Conservation (phyloP, 2,797 vertebrate species). For the Acrossocheilus fasciatus region DNA sequence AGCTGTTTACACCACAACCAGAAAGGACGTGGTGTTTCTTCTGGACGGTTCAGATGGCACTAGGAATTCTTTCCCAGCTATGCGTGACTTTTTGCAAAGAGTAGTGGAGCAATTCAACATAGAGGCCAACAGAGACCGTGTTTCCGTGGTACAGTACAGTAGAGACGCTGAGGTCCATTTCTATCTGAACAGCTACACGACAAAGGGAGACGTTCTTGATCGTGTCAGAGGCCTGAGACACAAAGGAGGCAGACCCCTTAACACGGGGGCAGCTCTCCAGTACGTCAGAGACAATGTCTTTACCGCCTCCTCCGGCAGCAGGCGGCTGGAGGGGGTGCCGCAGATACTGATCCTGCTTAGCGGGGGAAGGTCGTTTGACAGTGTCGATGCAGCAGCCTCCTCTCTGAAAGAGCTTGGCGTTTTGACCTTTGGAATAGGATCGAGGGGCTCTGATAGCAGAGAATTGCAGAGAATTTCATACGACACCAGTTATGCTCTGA, state of each 20-base stretch:
- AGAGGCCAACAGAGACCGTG: no score
- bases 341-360: slow-evolving; percentile 74
- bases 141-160: no score
- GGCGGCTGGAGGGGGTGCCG: slow-evolving; percentile 55
- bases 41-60: no score
- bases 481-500: slow-evolving; percentile 47
- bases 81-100: no score
- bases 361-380: slow-evolving; percentile 77
- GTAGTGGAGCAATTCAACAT: no score
- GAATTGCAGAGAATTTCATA: slow-evolving; percentile 66
- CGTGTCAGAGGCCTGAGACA: slow-evolving; percentile 61
- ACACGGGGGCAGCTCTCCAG: slow-evolving; percentile 69
- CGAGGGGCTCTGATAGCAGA: slow-evolving; percentile 60
- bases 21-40: no score
- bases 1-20: no score
- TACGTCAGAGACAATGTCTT: slow-evolving; percentile 61
- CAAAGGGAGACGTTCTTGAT: slow-evolving; percentile 46
- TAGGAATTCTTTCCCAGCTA: no score
- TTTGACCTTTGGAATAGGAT: slow-evolving; percentile 65
- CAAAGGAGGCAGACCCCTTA: slow-evolving; percentile 67
- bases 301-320: slow-evolving; percentile 55
- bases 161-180: no score
- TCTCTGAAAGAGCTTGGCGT: slow-evolving; percentile 64
- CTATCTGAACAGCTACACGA: no score
- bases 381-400: slow-evolving; percentile 25